Percentiles rank a stretch among this genome's conserved stretches.
Conservation (phyloP, 2,113 vertebrate genomes). For the Morphnarchus princeps region DNA sequence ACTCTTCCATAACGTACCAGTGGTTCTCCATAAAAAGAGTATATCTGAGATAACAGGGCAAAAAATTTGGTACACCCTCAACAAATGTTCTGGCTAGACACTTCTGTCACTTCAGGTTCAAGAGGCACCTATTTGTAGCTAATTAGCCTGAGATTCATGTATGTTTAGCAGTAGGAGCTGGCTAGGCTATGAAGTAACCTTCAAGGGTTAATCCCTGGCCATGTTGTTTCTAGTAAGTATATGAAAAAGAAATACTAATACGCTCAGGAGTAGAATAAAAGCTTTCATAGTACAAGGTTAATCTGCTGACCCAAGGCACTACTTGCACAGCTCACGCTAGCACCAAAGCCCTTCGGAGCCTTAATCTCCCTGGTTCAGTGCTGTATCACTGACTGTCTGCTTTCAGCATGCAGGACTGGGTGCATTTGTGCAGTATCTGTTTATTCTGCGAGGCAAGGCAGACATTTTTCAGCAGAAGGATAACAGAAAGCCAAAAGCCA, state of each 20-base stretch:
- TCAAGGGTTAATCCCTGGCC: background rate
- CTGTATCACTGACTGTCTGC: background rate
- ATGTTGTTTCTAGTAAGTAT: background rate
- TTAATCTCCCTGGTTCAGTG: background rate
- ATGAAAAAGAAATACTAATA: background rate
- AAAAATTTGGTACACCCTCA: background rate
- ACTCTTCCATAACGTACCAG: accelerated
- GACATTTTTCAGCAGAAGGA: background rate
- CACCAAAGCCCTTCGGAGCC: background rate
- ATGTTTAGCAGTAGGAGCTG: background rate
- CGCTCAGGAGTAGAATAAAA: background rate
- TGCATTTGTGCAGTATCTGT: background rate
- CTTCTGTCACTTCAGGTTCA: background rate
- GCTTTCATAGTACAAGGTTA: background rate
- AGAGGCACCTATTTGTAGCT: background rate
- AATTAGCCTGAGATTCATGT: background rate
- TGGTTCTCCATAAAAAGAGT: background rate
- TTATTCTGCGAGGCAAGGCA: background rate
- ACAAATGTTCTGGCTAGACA: background rate
- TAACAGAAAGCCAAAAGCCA: background rate
- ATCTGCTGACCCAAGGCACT: background rate
- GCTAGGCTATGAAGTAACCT: background rate
- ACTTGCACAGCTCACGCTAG: background rate
- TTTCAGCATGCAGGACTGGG: background rate
- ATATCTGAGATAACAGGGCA: background rate